Evolutionary conservation across 2,113 vertebrate genomes (phyloP).

Genomic region (Odontesthes bonariensis): DNA sequence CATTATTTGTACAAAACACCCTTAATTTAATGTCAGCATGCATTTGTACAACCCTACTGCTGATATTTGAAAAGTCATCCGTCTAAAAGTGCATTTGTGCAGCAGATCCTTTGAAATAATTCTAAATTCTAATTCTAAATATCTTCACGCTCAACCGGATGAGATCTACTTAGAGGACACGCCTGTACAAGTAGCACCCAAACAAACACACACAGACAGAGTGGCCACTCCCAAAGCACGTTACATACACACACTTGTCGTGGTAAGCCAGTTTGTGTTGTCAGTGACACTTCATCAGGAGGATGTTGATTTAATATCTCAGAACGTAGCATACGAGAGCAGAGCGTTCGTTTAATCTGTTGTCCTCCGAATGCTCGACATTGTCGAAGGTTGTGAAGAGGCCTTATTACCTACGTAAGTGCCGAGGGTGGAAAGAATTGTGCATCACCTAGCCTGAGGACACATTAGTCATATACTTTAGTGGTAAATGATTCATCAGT

Average conservation of each 20-base stretch:
- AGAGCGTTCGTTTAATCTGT: not conserved
- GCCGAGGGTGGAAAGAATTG: constrained; percentile 11
- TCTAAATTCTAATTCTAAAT: too few relatives aligned
- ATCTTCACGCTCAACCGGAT: too few relatives aligned
- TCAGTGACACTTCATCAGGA: constrained; percentile 6
- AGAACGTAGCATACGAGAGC: not conserved
- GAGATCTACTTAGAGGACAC: constrained; percentile 13
- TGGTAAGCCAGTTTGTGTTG: constrained; percentile 22
- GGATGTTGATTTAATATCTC: constrained; percentile 8
- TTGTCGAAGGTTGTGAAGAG: constrained; percentile 2
- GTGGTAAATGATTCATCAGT: constrained; percentile 46
- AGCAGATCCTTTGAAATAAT: too few relatives aligned
- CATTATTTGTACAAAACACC: constrained; percentile 5
- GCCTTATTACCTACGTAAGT: constrained; percentile 12
- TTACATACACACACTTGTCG: constrained; percentile 33
- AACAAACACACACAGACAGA: not conserved
- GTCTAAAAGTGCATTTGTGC: too few relatives aligned
- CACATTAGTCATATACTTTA: constrained; percentile 29
- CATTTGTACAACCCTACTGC: too few relatives aligned
- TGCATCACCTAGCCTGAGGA: not conserved
- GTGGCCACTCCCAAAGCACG: constrained; percentile 13
- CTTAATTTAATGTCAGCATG: not conserved
- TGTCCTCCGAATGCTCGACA: not conserved
- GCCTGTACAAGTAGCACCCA: constrained; percentile 11
- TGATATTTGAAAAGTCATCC: too few relatives aligned